Evolutionary conservation across 2,888 invertebrate genomes (phyloP), one percentile per base, ranked within the genome.

Genomic region (Altica lythri): DNA sequence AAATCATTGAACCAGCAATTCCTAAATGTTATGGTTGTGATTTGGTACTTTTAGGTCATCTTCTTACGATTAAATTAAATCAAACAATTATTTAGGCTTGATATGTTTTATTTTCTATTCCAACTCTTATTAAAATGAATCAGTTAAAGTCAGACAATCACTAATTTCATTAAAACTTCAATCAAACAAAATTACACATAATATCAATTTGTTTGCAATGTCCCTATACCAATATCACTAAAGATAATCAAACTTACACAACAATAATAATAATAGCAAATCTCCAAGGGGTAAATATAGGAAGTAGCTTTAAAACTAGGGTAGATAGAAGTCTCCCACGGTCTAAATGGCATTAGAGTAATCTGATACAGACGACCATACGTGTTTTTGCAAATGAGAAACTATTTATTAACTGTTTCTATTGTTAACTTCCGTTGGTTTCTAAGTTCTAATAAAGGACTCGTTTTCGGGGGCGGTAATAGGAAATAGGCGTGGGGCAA

Each of bases 361-460:
- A 74, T 74, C 74, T 73, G 73, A 74, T 74, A 73, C 74, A 66
- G 69, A 67, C 66, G 71, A 62, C 61, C 68, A 68, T 68, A 71
- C 74, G 73, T 74, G 74, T 74, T 74, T 71, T 72, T 68, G 73
- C 73, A 73, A 74, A 74, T 74, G 72, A 74, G 72, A 74, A 72
- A 72, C 73, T 73, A 71, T 73, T 74, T 74, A 73, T 70, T 71
- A 72, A 72, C 64, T 68, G 65, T 63, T 58, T 50, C 66, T 55
- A 65, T 69, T 69, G 67, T 69, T 52, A 48, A 56, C 58, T 61
- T 63, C 59, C 61, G 60, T 40, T 59, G 30, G 34, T 49, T 42
- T 54, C 45, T 43, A 48, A 34, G 19, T 17, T 27, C 54, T 53
- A 63, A 61, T 63, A 63, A 65, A 57, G 61, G 37, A 56, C 34